Percentiles rank a stretch among this genome's conserved stretches.
These are phyloP conservation scores for Nomada hirtipes DNA, from an alignment of 2,888 invertebrate genomes.

Conservation along the genomic window DNA sequence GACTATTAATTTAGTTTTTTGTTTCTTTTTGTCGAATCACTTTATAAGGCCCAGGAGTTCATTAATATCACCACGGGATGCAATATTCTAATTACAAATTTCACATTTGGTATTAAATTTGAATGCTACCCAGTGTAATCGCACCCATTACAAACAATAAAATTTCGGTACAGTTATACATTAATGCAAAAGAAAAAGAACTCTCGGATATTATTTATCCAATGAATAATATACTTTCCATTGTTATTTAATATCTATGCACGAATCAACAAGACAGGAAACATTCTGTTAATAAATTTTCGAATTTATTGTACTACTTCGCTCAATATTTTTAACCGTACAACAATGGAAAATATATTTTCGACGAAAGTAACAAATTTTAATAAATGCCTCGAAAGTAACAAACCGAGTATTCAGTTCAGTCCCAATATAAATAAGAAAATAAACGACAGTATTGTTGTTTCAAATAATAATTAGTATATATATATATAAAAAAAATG, in stretches of 20 bases:
- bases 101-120: constrained; percentile 33
- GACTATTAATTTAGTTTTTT: constrained; percentile 28
- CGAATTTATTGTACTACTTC: background rate
- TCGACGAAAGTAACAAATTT: background rate
- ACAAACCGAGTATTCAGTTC: background rate
- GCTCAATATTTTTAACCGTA: background rate
- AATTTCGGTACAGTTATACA: constrained; percentile 3
- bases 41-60: constrained; percentile 52
- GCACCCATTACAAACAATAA: background rate
- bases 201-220: constrained; percentile 14
- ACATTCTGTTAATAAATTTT: background rate
- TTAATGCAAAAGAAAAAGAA: background rate
- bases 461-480: constrained; percentile 35
- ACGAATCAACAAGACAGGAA: background rate
- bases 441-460: constrained; percentile 37
- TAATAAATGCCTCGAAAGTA: background rate
- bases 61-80: constrained; percentile 44
- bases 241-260: constrained; percentile 4
- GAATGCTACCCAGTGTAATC: constrained; percentile 11
- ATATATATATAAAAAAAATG: constrained; percentile 35
- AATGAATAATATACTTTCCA: constrained; percentile 37
- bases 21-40: constrained; percentile 31
- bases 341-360: constrained; percentile 33
- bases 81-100: constrained; percentile 51
- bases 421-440: constrained; percentile 8